These are phyloP conservation scores for Yponomeuta plumbellus DNA, from an alignment of 2,888 invertebrate genomes.

Conservation along the genomic window DNA sequence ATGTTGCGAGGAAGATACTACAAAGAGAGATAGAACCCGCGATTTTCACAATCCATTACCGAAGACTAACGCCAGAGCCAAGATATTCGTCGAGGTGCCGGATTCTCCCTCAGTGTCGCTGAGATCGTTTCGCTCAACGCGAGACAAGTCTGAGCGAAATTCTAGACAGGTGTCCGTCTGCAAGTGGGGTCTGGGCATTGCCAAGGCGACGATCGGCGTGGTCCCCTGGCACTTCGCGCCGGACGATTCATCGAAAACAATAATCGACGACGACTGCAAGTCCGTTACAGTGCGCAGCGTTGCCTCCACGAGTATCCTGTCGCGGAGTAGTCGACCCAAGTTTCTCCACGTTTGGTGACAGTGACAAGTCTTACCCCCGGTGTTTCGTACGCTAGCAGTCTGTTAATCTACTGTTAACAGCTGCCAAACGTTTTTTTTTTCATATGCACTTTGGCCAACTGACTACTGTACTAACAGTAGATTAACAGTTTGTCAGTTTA, in stretches of 20 bases:
- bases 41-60: background rate
- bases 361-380: too few relatives aligned
- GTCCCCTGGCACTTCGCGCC: constrained; percentile 7
- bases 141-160: background rate
- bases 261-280: constrained; percentile 5
- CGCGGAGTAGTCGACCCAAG: constrained; percentile 9
- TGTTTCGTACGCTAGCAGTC: too few relatives aligned
- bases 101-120: background rate
- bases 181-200: background rate
- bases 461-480: too few relatives aligned
- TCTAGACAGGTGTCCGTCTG: background rate
- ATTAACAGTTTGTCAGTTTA: too few relatives aligned
- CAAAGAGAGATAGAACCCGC: background rate
- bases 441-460: too few relatives aligned
- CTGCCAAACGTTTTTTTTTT: too few relatives aligned
- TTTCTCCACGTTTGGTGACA: constrained; percentile 11
- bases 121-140: background rate
- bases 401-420: too few relatives aligned
- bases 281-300: constrained; percentile 9
- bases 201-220: constrained; percentile 10
- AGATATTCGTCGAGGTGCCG: background rate
- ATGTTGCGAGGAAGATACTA: background rate
- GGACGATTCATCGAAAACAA: background rate
- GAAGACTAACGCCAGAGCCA: background rate
- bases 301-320: background rate